These are phyloP conservation scores for Lymantria monacha DNA, from an alignment of 2,888 invertebrate genomes.

Conservation along the genomic window DNA sequence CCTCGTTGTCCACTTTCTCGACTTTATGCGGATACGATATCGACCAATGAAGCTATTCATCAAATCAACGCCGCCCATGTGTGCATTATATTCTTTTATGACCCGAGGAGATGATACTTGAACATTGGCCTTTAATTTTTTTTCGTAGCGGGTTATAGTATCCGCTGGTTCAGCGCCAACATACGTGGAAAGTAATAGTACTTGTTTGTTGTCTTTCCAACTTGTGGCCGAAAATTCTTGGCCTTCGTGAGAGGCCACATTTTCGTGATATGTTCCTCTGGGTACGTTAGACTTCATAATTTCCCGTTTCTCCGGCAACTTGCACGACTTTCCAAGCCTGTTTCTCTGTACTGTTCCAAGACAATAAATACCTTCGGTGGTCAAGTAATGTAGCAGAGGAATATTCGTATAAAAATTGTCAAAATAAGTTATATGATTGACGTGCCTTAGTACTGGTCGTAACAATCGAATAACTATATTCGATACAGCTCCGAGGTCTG, in stretches of 20 bases:
- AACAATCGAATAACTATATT: too few relatives aligned
- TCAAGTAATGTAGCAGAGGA: slow-evolving; percentile 39
- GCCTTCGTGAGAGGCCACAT: too few relatives aligned
- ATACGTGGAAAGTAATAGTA: slow-evolving; percentile 40
- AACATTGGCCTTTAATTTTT: slow-evolving; percentile 25
- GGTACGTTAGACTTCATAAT: too few relatives aligned
- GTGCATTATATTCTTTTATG: slow-evolving; percentile 35
- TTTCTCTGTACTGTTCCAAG: too few relatives aligned
- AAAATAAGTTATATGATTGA: slow-evolving; percentile 30
- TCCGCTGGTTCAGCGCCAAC: slow-evolving; percentile 40
- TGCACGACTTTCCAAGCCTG: too few relatives aligned
- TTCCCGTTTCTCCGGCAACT: too few relatives aligned
- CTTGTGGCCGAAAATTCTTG: too few relatives aligned
- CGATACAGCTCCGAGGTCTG: too few relatives aligned
- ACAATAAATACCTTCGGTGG: too few relatives aligned
- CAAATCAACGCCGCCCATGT: slow-evolving; percentile 1
- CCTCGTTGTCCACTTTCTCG: slow-evolving; percentile 25
- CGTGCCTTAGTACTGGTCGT: slow-evolving; percentile 12
- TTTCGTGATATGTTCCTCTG: too few relatives aligned
- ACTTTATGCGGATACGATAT: slow-evolving; percentile 34
- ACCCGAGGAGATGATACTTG: slow-evolving; percentile 39
- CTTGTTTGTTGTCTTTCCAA: slow-evolving; percentile 44
- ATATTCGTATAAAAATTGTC: slow-evolving; percentile 43
- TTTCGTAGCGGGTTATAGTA: slow-evolving; percentile 28
- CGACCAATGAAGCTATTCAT: slow-evolving; percentile 24